phyloP scores from a whole-genome alignment of 2,888 invertebrate genomes.

The Pristionchus mayeri region DNA sequence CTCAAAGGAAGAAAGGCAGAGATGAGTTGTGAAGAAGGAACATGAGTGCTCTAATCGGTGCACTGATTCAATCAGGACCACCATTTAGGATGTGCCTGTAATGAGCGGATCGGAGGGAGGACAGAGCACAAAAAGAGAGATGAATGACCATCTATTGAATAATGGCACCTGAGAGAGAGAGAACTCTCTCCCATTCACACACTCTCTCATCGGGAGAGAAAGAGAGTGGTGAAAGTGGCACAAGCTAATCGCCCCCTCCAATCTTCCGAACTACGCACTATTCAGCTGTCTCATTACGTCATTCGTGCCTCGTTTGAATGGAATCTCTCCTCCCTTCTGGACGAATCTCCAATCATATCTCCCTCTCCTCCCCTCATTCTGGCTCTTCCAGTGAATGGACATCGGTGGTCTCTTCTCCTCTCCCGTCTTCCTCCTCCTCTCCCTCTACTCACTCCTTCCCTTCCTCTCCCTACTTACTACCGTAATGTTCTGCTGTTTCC shows the following conservation, averaged over 20 bases:
- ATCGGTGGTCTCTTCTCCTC: not conserved
- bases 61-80: not conserved
- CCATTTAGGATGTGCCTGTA: constrained; percentile 1
- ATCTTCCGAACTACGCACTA: constrained; percentile 20
- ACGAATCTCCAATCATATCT: not conserved
- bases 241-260: not conserved
- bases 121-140: not conserved
- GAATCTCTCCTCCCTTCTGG: not conserved
- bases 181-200: not conserved
- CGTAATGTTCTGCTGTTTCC: constrained; percentile 8
- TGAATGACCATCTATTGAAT: constrained; percentile 23
- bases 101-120: not conserved
- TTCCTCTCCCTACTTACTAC: constrained; percentile 23
- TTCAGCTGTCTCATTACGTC: not conserved
- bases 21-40: too few relatives aligned
- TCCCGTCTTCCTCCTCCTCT: not conserved
- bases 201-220: not conserved
- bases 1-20: not conserved
- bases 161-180: not conserved
- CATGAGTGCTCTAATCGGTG: too few relatives aligned
- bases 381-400: not conserved
- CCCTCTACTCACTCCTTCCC: constrained; percentile 15
- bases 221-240: not conserved
- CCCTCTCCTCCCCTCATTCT: not conserved
- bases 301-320: not conserved